phyloP scores from a whole-genome alignment of 30 jellyfish, hydroid and myxozoan genomes.

The Aurelia aurita region DNA sequence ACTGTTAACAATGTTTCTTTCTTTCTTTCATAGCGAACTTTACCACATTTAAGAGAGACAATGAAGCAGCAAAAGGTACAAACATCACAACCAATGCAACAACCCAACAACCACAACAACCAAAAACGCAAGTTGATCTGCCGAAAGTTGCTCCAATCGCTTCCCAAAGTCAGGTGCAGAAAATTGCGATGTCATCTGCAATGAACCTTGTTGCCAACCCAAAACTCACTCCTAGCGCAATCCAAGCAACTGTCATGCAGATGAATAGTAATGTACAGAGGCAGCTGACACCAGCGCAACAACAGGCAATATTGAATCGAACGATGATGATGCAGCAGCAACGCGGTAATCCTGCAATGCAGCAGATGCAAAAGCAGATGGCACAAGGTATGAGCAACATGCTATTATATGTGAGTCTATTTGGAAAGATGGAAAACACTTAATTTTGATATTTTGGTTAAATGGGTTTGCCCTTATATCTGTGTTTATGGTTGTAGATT shows the following conservation, averaged over 20 bases:
- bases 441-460: too few species aligned
- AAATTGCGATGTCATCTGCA: slow-evolving; percentile 14
- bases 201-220: slow-evolving; percentile 27
- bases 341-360: slow-evolving; percentile 21
- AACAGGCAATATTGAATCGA: slow-evolving; percentile 54
- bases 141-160: slow-evolving; percentile 38
- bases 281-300: slow-evolving; percentile 77
- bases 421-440: too few species aligned
- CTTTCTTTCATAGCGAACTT: slow-evolving; percentile 70
- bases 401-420: too few species aligned
- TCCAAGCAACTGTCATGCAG: slow-evolving; percentile 69
- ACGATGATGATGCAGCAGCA: slow-evolving; percentile 53
- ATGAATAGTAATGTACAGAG: slow-evolving; percentile 32
- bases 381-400: slow-evolving; percentile 41
- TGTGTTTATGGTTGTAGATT: too few species aligned
- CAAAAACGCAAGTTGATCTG: slow-evolving; percentile 25
- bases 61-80: slow-evolving; percentile 91
- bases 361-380: slow-evolving; percentile 70
- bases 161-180: slow-evolving; percentile 33
- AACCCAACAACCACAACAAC: slow-evolving; percentile 39
- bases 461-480: too few species aligned
- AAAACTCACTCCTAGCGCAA: slow-evolving; percentile 30
- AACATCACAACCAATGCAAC: slow-evolving; percentile 42
- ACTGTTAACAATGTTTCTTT: too few species aligned
- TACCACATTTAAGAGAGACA: slow-evolving; percentile 94